phyloP scores from a whole-genome alignment of 2,888 invertebrate genomes.

The Diaphora mendica region DNA sequence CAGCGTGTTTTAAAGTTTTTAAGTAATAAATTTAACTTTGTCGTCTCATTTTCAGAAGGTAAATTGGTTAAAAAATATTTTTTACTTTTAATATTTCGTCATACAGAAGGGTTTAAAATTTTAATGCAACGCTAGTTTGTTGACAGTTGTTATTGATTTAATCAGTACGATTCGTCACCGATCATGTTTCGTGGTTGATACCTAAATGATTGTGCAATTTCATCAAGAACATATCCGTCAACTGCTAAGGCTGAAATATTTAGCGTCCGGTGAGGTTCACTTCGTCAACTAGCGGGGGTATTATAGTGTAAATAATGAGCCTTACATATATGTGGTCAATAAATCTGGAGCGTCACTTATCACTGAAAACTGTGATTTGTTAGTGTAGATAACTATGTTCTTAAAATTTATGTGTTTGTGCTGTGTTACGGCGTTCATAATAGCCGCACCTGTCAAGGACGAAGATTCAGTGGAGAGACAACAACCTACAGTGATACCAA shows the following conservation, averaged over 20 bases:
- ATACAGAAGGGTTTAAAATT: background rate
- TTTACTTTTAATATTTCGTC: background rate
- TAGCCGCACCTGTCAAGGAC: slow-evolving; percentile 65
- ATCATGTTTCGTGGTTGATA: slow-evolving; percentile 81
- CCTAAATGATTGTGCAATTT: slow-evolving; percentile 82
- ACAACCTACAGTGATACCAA: slow-evolving; percentile 80
- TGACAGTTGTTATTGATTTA: slow-evolving; percentile 41
- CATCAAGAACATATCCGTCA: slow-evolving; percentile 80
- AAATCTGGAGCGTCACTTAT: slow-evolving; percentile 80
- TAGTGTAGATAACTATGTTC: slow-evolving; percentile 68
- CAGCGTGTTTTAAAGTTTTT: slow-evolving; percentile 5
- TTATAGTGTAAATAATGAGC: slow-evolving; percentile 83
- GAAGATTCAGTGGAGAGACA: slow-evolving; percentile 70
- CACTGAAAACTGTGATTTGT: slow-evolving; percentile 71
- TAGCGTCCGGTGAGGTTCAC: slow-evolving; percentile 78
- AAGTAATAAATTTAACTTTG: background rate
- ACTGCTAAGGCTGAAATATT: slow-evolving; percentile 85
- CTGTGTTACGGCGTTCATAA: slow-evolving; percentile 55
- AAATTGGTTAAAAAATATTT: background rate
- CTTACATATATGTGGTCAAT: slow-evolving; percentile 82
- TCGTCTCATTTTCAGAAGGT: background rate
- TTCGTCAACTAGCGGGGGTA: slow-evolving; percentile 82
- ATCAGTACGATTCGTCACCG: slow-evolving; percentile 68
- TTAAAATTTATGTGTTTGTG: slow-evolving; percentile 64
- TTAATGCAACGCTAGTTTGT: background rate